Evolutionary conservation across 2,888 invertebrate genomes (phyloP), one percentile per base, ranked within the genome.

Genomic region (Rhamnusium bicolor): DNA sequence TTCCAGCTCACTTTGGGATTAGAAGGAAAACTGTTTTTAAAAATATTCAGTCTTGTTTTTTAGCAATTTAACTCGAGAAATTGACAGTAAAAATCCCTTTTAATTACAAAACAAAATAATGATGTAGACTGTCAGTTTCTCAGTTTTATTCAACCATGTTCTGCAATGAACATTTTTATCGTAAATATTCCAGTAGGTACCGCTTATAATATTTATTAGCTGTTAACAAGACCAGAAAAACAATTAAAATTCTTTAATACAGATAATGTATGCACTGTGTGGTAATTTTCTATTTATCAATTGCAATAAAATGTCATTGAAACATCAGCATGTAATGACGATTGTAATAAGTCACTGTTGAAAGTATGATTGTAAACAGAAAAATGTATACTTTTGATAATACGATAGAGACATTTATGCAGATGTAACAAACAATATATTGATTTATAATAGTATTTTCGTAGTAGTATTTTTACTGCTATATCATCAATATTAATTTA

Each of bases 311-410:
- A 51, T 8, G 18, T 51, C 19, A 51, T 51, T 51, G 19, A 51
- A 18, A 18, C 51, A 51, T 51, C 51, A 29, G 58, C 58, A 58
- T 58, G 58, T 32, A 29, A 14, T 58, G 51, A 51, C 19, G 16
- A 40, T 40, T 40, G 40, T 40, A 40, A 40, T 40, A 40, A 16
- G 51, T 51, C 51, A 51, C 18, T 19, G 18, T 51, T 51, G 12
- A 51, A 19, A 51, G 18, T 51, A 10, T 51, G 51, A 16, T 51
- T 51, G 18, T 18, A 19, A 18, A 51, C 16, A 51, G 51, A 51
- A 18, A 16, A 51, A 51, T 51, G 51, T 51, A 18, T 46, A n/a
- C 47, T 27, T 62, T 62, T 32, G 61, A 47, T 32, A n/a, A 12
- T 40, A 4, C 40, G 40, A 40, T 40, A 40, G 1, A n/a, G 40